These are phyloP conservation scores for Sebastes nivosus DNA, from an alignment of 2,797 vertebrate genomes.

Conservation along the genomic window DNA sequence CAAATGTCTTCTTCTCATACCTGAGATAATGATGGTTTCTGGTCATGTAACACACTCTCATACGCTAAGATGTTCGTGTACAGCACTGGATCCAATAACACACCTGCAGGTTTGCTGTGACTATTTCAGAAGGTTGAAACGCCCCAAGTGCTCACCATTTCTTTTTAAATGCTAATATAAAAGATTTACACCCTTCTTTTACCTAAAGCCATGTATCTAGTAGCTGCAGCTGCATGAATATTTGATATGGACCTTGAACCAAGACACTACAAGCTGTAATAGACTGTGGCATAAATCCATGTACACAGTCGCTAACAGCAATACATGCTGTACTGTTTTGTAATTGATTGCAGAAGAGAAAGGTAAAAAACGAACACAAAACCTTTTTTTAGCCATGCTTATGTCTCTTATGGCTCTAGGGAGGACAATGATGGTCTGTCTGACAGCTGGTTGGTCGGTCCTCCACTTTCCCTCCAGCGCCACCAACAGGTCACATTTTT, in stretches of 20 bases:
- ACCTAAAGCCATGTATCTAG: constrained; percentile 4
- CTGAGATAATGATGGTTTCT: not conserved
- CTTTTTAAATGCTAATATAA: not conserved
- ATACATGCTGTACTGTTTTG: not conserved
- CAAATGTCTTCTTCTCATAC: not conserved
- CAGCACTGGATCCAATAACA: not conserved
- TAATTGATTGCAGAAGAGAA: not conserved
- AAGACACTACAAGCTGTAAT: not conserved
- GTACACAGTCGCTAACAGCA: not conserved
- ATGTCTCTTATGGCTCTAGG: rapidly evolving
- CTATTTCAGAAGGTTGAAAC: not conserved
- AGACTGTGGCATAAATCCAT: not conserved
- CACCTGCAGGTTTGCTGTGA: not conserved
- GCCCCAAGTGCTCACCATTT: not conserved
- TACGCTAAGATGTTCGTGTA: not conserved
- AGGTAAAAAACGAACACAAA: not conserved
- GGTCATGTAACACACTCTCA: not conserved
- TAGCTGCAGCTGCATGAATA: constrained; percentile 19
- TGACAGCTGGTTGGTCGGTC: no score
- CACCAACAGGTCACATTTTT: not conserved
- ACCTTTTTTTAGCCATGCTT: not conserved
- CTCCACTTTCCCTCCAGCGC: no score
- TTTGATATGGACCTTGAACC: constrained; percentile 6
- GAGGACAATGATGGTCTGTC: no score
- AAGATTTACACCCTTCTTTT: not conserved